Evolutionary conservation across 1,140 invertebrate species (phyloP), one percentile per base, ranked within the genome.

Genomic region (Drosophila nikananu): DNA sequence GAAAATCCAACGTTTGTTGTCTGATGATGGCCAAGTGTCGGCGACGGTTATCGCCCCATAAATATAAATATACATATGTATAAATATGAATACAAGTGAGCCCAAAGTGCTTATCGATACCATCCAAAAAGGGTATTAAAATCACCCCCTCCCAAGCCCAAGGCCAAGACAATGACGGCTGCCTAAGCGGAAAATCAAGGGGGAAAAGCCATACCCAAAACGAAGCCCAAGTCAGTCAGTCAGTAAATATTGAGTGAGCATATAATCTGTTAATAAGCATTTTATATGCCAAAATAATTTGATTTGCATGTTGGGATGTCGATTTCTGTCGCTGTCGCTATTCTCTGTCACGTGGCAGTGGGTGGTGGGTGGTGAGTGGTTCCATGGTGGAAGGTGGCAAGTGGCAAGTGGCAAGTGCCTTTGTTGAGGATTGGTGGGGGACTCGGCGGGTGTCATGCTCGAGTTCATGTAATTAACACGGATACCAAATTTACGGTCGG

Each of bases 261-360:
- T 77, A 68, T 86, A 86, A 89, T 77, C 77, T 51, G 39, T 68
- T 78, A 73, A 81, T 81, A 84, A 89, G 86, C 58, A 71, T 89
- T 87, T 87, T 76, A 89, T 87, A 87, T 89, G 77, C 78, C 81
- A 80, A 86, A 78, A 89, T 87, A 87, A 87, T 90, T 90, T 81
- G 86, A 90, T 87, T 87, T 87, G 81, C 73, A 89, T 87, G 71
- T 73, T 41, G 54, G 42, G 44, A 41, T 44, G 67, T 71, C 67
- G 67, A 70, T 73, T 72, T 60, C 52, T 72, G 66, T 73, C 70
- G 32, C 68, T 27, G 30, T 6, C 5, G 15, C 48, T 37, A 49
- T 44, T 66, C 54, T 21, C 35, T 64, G 61, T 64, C 61, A 55
- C 61, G 48, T 35, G 32, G 32, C 35, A 27, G 23, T 7, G 12